Evolutionary conservation across 1,140 invertebrate species (phyloP).

Genomic region (Heliconius hermathena): DNA sequence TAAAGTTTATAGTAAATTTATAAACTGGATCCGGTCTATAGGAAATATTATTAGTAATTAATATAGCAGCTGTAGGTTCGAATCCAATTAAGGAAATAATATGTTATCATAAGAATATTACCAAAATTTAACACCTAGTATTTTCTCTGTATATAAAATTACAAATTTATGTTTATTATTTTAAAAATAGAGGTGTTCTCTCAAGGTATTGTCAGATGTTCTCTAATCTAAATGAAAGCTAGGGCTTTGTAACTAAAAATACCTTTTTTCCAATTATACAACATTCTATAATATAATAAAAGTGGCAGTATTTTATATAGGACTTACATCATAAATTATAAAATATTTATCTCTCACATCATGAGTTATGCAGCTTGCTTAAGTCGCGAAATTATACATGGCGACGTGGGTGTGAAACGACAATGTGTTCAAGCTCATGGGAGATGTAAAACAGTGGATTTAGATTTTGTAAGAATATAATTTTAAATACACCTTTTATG

Average conservation of each 20-base stretch:
- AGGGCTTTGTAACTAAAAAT: no score
- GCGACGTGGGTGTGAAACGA: constrained; percentile 68
- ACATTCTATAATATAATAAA: neutral
- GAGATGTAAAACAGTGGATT: constrained; percentile 27
- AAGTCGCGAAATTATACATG: constrained; percentile 63
- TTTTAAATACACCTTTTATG: constrained; percentile 30
- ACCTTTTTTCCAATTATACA: no score
- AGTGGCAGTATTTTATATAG: neutral
- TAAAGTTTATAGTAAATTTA: neutral
- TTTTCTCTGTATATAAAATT: no score
- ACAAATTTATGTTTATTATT: no score
- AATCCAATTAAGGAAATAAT: no score
- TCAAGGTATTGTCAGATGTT: no score
- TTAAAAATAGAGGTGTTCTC: no score
- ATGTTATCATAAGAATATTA: no score
- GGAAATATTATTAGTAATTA: no score
- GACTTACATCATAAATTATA: constrained; percentile 10
- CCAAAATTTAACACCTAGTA: no score
- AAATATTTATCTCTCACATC: neutral
- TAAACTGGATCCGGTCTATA: neutral
- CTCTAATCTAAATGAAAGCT: no score
- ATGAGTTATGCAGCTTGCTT: constrained; percentile 1
- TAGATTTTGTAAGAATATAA: constrained; percentile 32
- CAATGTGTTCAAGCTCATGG: constrained; percentile 63
- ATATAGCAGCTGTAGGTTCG: no score